These are phyloP conservation scores for Perca fluviatilis DNA, from an alignment of 2,113 vertebrate genomes.

Conservation along the genomic window DNA sequence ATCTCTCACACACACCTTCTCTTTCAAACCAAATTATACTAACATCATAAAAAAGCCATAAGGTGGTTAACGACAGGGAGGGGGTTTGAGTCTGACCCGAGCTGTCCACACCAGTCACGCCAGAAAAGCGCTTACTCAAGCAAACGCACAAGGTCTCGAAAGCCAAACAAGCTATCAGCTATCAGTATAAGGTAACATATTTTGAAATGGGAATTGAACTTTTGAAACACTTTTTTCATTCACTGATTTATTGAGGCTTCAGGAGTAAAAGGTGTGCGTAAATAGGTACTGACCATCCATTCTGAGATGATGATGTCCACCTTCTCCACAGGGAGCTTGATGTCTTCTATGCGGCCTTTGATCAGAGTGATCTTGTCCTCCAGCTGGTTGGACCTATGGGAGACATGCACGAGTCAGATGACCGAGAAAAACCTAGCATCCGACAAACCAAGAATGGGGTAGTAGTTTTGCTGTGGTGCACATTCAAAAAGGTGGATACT, in stretches of 20 bases:
- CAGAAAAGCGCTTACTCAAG: background rate
- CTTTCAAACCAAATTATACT: background rate
- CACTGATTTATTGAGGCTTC: background rate
- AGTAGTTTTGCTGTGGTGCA: background rate
- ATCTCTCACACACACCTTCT: background rate
- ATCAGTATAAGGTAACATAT: background rate
- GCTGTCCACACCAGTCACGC: background rate
- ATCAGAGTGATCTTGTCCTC: constrained; percentile 90
- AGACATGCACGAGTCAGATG: constrained; percentile 24
- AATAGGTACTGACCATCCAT: constrained; percentile 94
- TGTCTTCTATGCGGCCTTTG: constrained; percentile 96
- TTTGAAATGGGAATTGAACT: background rate
- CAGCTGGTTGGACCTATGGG: constrained; percentile 90
- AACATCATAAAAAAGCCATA: background rate
- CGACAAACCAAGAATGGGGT: background rate
- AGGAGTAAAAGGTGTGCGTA: background rate
- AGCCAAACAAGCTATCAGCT: background rate
- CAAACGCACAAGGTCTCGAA: background rate
- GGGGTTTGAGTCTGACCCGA: background rate
- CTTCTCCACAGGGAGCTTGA: constrained; percentile 91
- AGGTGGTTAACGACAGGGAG: background rate
- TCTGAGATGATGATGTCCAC: constrained; percentile 98
- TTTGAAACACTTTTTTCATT: background rate
- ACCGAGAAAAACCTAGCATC: background rate
- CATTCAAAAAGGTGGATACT: background rate